Percentiles rank a stretch among this genome's conserved stretches.
Evolutionary conservation across 2,888 invertebrate species (phyloP).

Genomic region (Rhaphigaster nebulosa): DNA sequence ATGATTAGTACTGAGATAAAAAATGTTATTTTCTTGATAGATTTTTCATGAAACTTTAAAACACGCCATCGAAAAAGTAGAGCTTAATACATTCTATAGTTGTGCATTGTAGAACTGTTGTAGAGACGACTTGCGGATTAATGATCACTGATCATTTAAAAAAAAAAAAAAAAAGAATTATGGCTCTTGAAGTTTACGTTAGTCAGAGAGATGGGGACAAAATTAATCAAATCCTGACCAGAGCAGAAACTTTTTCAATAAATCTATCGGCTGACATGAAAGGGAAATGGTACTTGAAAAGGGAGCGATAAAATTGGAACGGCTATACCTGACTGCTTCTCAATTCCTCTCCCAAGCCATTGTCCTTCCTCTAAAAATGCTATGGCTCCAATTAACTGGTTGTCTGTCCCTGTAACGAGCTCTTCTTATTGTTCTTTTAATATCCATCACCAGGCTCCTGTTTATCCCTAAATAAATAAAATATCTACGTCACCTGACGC

Average conservation of each 20-base stretch:
- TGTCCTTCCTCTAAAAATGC: neutral
- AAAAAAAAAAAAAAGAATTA: neutral
- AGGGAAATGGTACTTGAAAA: conserved; percentile 29
- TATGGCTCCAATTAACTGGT: neutral
- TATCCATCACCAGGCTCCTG: neutral
- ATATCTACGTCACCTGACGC: neutral
- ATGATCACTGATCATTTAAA: neutral
- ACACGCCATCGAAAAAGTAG: neutral
- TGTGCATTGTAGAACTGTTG: neutral
- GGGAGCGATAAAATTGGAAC: neutral
- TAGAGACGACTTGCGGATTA: neutral
- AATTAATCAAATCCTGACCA: conserved; percentile 33
- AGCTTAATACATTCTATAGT: neutral
- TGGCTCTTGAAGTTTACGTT: neutral
- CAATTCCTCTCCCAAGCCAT: neutral
- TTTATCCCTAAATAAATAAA: neutral
- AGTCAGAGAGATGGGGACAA: neutral
- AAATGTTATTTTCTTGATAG: no score
- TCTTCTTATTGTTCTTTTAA: neutral
- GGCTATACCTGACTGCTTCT: neutral
- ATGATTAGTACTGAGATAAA: no score
- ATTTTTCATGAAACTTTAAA: no score
- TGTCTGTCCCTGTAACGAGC: neutral
- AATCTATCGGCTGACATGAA: conserved; percentile 8
- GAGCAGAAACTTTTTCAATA: conserved; percentile 38